Conservation (phyloP, 1,140 invertebrate species). For the Lordiphosa stackelbergi region DNA sequence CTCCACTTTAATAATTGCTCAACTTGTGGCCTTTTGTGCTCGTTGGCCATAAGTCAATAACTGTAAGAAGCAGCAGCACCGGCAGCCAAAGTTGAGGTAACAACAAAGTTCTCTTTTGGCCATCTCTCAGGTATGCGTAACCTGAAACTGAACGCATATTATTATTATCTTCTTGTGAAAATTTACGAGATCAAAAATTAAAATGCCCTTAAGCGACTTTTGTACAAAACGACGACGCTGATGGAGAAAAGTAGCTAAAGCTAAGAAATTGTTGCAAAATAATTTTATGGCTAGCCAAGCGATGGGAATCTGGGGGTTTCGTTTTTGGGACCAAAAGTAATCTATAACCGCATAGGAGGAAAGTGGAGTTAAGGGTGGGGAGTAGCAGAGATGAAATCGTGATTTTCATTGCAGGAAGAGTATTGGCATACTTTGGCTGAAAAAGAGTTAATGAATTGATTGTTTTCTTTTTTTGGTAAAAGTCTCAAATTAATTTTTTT, state of each 20-base stretch:
- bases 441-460: no score
- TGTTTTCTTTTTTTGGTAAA: no score
- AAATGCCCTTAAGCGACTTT: constrained; percentile 56
- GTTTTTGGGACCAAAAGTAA: constrained; percentile 35
- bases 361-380: constrained; percentile 1
- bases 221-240: constrained; percentile 5
- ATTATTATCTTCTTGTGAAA: constrained; percentile 72
- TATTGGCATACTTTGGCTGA: no score
- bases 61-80: constrained; percentile 6
- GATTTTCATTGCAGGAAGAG: neutral
- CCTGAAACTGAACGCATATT: constrained; percentile 64
- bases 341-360: constrained; percentile 61
- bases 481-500: no score
- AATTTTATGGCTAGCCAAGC: constrained; percentile 69
- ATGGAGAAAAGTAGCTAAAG: constrained; percentile 29
- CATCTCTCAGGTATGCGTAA: constrained; percentile 26
- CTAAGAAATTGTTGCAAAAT: constrained; percentile 73
- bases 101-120: neutral
- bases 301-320: constrained; percentile 34
- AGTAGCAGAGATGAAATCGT: neutral
- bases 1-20: constrained; percentile 70
- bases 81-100: no score
- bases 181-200: constrained; percentile 77
- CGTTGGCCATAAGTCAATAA: constrained; percentile 67
- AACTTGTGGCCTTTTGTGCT: constrained; percentile 69